Evolutionary conservation across 2,797 vertebrate genomes (phyloP).

Genomic region (Chelmon rostratus): DNA sequence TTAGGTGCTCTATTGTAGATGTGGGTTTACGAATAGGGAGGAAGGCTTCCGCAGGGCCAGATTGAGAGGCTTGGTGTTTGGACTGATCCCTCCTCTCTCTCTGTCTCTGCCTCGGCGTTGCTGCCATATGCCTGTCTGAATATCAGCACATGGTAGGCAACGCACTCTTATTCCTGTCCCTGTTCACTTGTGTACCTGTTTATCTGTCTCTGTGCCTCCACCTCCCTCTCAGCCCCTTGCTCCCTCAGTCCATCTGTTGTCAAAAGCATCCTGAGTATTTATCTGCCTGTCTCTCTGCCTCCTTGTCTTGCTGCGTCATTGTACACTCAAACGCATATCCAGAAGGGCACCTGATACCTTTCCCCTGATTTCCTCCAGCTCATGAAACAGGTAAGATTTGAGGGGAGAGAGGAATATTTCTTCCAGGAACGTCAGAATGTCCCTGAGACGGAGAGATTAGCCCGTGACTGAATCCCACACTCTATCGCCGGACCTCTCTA

Average conservation of each 20-base stretch:
- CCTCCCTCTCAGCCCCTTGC: constrained; percentile 38
- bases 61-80: constrained; percentile 40
- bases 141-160: constrained; percentile 57
- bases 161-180: constrained; percentile 42
- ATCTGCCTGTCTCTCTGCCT: constrained; percentile 35
- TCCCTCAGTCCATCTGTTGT: constrained; percentile 66
- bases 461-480: constrained; percentile 70
- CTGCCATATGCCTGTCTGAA: constrained; percentile 62
- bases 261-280: constrained; percentile 50
- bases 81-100: constrained; percentile 46
- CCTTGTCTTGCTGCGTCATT: constrained; percentile 17
- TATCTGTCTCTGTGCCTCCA: constrained; percentile 35
- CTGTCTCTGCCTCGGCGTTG: constrained; percentile 29
- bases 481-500: constrained; percentile 39
- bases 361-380: constrained; percentile 43
- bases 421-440: constrained; percentile 65
- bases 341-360: constrained; percentile 63
- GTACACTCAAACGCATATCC: constrained; percentile 12
- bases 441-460: constrained; percentile 71
- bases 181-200: constrained; percentile 65
- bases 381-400: constrained; percentile 74
- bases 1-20: constrained; percentile 30
- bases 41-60: constrained; percentile 11
- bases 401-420: constrained; percentile 48
- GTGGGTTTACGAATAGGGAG: constrained; percentile 22